These are phyloP conservation scores for Nymphicus hollandicus DNA, from an alignment of 2,113 vertebrate genomes.

Conservation along the genomic window DNA sequence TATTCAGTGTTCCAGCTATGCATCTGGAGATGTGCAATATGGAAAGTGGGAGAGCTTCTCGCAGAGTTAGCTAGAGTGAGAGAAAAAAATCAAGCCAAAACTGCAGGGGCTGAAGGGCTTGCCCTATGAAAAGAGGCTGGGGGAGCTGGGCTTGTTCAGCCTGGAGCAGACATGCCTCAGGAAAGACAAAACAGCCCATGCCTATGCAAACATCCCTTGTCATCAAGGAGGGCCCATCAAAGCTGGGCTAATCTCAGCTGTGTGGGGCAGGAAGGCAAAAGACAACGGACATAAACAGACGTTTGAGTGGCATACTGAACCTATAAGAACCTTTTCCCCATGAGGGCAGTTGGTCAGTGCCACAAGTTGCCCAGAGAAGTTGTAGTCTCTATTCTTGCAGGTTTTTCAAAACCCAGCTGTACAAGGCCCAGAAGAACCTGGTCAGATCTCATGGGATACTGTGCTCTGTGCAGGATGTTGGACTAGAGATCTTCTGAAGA, in stretches of 20 bases:
- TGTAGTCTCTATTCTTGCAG: neutral
- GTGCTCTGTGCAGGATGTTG: neutral
- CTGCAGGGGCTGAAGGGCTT: neutral
- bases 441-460: neutral
- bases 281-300: neutral
- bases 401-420: neutral
- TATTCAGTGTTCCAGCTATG: neutral
- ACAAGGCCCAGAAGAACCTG: neutral
- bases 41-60: neutral
- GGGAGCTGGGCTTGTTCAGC: neutral
- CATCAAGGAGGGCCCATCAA: neutral
- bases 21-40: neutral
- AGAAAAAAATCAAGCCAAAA: neutral
- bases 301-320: neutral
- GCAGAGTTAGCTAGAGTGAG: neutral
- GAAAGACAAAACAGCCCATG: rapidly evolving
- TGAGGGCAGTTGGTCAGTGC: rapidly evolving
- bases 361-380: neutral
- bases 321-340: neutral
- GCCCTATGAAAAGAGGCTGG: neutral
- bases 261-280: neutral
- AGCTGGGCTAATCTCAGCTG: neutral
- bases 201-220: neutral
- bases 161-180: neutral
- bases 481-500: neutral